Percentiles rank a stretch among this genome's conserved stretches.
phyloP scores from a whole-genome alignment of 2,888 invertebrate genomes.

The Nomada lathburiana region DNA sequence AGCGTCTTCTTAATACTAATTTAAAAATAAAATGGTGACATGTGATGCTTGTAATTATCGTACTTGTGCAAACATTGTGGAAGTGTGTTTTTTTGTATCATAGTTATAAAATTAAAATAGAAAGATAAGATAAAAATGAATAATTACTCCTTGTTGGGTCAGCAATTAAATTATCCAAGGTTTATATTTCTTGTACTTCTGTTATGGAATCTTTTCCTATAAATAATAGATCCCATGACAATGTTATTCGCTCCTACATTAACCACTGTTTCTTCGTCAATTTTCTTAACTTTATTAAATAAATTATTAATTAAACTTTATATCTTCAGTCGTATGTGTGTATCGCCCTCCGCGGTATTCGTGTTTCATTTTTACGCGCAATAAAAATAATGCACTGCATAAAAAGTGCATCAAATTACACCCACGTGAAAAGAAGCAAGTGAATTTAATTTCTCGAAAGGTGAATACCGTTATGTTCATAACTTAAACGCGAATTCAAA shows the following conservation, averaged over 20 bases:
- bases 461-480: not conserved
- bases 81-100: not conserved
- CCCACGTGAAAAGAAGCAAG: too few species aligned
- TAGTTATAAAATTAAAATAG: not conserved
- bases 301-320: too few species aligned
- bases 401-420: too few species aligned
- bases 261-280: not conserved
- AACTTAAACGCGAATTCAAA: slow-evolving; percentile 16
- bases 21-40: not conserved
- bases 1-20: too few species aligned
- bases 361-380: not conserved
- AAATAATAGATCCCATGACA: not conserved
- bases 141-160: not conserved
- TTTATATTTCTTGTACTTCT: not conserved
- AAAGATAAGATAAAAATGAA: not conserved
- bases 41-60: not conserved
- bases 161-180: not conserved
- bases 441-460: not conserved
- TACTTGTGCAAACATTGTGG: not conserved
- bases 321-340: too few species aligned
- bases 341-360: too few species aligned
- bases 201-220: not conserved
- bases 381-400: not conserved
- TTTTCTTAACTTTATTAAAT: too few species aligned
- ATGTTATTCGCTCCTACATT: not conserved